Evolutionary conservation across 2,113 vertebrate species (phyloP).

Genomic region (Bubalus kerabau): DNA sequence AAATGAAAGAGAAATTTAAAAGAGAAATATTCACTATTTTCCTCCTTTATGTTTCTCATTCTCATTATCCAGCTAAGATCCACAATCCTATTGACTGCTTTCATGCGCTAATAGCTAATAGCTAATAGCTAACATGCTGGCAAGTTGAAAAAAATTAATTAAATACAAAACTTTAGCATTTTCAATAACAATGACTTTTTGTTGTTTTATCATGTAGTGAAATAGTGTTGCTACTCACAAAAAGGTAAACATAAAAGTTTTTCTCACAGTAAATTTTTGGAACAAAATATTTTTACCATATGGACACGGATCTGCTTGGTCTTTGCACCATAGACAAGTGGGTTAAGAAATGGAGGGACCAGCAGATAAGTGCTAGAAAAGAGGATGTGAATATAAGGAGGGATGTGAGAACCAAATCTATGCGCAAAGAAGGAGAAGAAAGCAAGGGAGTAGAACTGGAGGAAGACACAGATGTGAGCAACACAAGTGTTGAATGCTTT

Average conservation of each 20-base stretch:
- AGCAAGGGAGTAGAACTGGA: neutral
- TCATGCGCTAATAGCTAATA: neutral
- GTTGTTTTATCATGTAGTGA: neutral
- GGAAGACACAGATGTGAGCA: slow-evolving; percentile 46
- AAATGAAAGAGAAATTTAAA: neutral
- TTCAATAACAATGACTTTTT: neutral
- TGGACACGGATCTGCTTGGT: neutral
- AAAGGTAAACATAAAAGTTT: neutral
- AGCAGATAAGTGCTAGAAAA: slow-evolving; percentile 12
- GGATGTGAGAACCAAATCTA: neutral
- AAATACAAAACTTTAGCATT: neutral
- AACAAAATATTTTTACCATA: neutral
- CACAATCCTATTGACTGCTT: neutral
- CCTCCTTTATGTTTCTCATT: neutral
- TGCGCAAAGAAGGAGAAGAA: slow-evolving; percentile 32
- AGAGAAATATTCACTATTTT: neutral
- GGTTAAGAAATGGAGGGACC: neutral
- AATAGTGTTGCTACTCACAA: neutral
- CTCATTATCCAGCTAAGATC: neutral
- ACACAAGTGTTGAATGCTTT: neutral
- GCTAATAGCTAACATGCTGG: neutral
- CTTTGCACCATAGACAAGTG: neutral
- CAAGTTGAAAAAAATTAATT: neutral
- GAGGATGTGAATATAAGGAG: neutral
- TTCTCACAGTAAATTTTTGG: neutral